Evolutionary conservation across 1,140 invertebrate genomes (phyloP), one percentile per base, ranked within the genome.

Genomic region (Nasonia longicornis): DNA sequence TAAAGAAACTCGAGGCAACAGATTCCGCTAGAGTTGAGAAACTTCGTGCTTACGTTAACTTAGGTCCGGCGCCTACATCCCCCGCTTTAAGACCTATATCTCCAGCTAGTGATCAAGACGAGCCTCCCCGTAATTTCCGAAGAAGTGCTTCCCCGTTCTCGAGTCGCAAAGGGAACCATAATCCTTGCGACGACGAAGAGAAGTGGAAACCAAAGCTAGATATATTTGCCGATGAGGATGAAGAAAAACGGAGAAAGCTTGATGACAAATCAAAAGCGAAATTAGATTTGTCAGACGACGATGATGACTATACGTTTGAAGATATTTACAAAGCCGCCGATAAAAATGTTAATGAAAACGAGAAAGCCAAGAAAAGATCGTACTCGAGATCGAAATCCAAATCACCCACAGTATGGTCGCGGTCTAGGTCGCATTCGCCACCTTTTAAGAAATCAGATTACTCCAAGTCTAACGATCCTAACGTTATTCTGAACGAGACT

Each of bases 1-100:
- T 96, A 64, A 95, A 95, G 85, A 95, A 96, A 85, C 86, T 96
- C 48, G 95, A 96, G 87, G 92, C 92, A 0, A 92, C 92, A 16
- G 94, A 96, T 86, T 94, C 95, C 0, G 88, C 92, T 8, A 92
- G 94, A 38, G 95, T 96, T 0, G 95, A 95, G 84, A 93, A 93
- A 67, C 88, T 96, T 42, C 88, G 94, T 71, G 92, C 93, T 82
- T 95, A 92, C 85, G 93, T 95, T 0, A 93, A 94, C 84, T 85
- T 94, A 8, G 91, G 91, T 8, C 83, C 87, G 8, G 42, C 80
- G 2, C 64, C 64, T 3, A 31, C 74, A n/a, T 87, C 86, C 1
- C 87, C 87, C 0, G 86, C 82, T 31, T 58, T 82, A 20, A 52
- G 66, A 86, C 84, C 11, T 82, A 90, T 67, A 75, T 85, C 35